Base-by-base conservation (phyloP, 2,888 invertebrate genomes). In the Nomada fabriciana region DNA sequence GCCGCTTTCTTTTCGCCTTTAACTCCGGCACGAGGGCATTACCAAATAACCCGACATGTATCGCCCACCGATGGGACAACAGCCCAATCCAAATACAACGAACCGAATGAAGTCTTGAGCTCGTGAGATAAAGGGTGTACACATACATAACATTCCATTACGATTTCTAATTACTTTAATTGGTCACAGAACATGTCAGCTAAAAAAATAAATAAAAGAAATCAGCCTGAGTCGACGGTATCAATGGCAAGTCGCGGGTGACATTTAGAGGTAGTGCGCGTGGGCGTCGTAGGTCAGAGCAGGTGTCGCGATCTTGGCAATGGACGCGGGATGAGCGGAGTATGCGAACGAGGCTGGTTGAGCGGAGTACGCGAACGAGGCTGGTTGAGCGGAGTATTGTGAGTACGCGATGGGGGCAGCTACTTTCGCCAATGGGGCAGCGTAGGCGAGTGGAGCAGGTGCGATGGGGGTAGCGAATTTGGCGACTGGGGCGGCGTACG, bases 361-460 rank as follows among this genome's bases (percentile, higher is more conserved):
- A 79, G 53, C 57, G 9, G 87, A 84, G 72, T 89, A 71, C 1
- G 84, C 50, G 20, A 69, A 7, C 25, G 85, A 60, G 42, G 86
- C 74, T 23, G 87, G 77, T 29, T 86, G 83, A 0, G 83, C 79
- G 20, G 82, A 69, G 18, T 80, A 60, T 83, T 42, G 82, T 63
- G 88, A 94, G 77, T 88, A 83, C 20, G 86, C 79, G n/a, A 91
- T 94, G 94, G 1, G 95, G 13, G 47, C 47, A 47, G 47, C 47
- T 47, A 47, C 47, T 13, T 47, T 47, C 94, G 95, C 94, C 1
- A 95, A 94, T 18, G 94, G 94, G 15, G 83, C 53, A 13, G 75
- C 55, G 7, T 95, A 94, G 52, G 87, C 72, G 59, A 86, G 70
- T 69, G 68, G 25, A 77, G 36, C 82, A 20, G 89, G 85, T 55